A percentile compares a stretch with the other conserved stretches of the same genome.
phyloP scores from a whole-genome alignment of 2,113 vertebrate genomes.

The Climacteris rufus region DNA sequence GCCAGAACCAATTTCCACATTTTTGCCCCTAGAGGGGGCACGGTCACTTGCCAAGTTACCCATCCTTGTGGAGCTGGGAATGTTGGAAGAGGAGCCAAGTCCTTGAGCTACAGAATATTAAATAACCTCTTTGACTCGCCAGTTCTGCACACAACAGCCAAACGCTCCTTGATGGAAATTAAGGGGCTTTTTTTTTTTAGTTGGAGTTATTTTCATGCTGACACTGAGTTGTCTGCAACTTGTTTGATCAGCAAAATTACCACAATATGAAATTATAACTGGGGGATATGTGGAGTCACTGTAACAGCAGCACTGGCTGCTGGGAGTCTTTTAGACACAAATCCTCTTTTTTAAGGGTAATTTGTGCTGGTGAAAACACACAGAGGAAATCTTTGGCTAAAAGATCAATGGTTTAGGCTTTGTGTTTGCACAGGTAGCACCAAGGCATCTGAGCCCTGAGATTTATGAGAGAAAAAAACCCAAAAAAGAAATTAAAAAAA shows the following conservation, averaged over 20 bases:
- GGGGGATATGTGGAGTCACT: not conserved
- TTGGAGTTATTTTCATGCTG: not conserved
- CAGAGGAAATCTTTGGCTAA: not conserved
- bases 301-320: not conserved
- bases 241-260: not conserved
- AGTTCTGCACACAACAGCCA: not conserved
- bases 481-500: not conserved
- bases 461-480: not conserved
- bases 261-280: not conserved
- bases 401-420: not conserved
- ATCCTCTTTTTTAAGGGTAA: not conserved
- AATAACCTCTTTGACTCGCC: not conserved
- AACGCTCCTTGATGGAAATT: not conserved
- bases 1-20: not conserved
- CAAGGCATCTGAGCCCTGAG: not conserved
- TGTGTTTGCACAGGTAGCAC: not conserved
- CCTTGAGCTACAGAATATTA: conserved; percentile 10
- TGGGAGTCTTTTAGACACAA: not conserved
- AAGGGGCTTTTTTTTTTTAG: not conserved
- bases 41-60: not conserved
- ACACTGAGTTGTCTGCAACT: not conserved
- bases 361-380: not conserved
- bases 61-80: not conserved
- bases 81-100: conserved; percentile 20
- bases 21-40: conserved; percentile 51